Evolutionary conservation across 2,888 invertebrate species (phyloP).

Genomic region (Oligia strigilis): DNA sequence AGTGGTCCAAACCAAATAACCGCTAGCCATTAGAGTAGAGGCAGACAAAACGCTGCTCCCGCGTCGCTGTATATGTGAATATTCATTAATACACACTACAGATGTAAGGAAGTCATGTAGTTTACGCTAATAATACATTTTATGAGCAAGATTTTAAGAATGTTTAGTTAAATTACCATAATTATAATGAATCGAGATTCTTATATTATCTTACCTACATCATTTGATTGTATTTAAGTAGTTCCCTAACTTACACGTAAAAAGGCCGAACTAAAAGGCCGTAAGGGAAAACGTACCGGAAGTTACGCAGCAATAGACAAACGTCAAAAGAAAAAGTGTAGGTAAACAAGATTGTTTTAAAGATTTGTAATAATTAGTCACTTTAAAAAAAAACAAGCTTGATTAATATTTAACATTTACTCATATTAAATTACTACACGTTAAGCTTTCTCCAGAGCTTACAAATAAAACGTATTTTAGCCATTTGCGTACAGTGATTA

Average conservation of each 20-base stretch:
- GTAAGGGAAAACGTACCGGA: conserved; percentile 1
- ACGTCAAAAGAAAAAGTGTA: conserved; percentile 14
- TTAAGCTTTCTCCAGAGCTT: conserved; percentile 18
- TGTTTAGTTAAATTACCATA: background rate
- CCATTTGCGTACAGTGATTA: background rate
- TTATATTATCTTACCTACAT: no score
- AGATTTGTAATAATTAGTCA: background rate
- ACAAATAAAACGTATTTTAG: background rate
- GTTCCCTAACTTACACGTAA: background rate
- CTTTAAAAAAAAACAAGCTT: conserved; percentile 1
- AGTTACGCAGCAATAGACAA: background rate
- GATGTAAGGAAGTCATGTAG: conserved; percentile 25
- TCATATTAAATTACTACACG: conserved; percentile 4
- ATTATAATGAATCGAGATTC: background rate
- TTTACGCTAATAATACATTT: background rate
- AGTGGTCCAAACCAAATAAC: conserved; percentile 60
- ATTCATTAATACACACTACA: conserved; percentile 26
- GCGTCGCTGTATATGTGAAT: conserved; percentile 29
- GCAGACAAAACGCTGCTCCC: conserved; percentile 51
- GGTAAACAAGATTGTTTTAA: background rate
- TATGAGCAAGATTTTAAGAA: background rate
- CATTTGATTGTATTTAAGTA: background rate
- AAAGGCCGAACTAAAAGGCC: background rate
- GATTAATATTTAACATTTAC: conserved; percentile 11
- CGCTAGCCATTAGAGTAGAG: conserved; percentile 61